Evolutionary conservation across 2,888 invertebrate species (phyloP).

Genomic region (Aphodius granarius): DNA sequence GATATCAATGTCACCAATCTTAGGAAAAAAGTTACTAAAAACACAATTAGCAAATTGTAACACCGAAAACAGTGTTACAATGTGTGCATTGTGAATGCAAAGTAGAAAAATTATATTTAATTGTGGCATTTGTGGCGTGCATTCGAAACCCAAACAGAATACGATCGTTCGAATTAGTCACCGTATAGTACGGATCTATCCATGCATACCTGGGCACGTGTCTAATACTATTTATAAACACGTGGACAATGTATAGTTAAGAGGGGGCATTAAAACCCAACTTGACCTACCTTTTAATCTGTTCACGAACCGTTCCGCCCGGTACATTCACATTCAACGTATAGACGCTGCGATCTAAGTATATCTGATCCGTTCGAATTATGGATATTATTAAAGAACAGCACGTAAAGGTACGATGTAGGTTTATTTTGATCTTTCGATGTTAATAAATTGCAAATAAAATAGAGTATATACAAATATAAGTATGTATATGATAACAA

Average conservation of each 20-base stretch:
- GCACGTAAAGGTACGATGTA: background rate
- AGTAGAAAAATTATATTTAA: too few species aligned
- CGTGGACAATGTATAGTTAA: background rate
- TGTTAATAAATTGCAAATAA: too few species aligned
- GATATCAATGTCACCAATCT: too few species aligned
- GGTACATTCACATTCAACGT: background rate
- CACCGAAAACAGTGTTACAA: too few species aligned
- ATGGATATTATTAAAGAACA: background rate
- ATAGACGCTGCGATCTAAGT: background rate
- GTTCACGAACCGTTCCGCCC: background rate
- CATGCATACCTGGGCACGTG: background rate
- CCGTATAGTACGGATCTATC: background rate
- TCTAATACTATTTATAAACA: background rate
- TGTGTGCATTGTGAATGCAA: too few species aligned
- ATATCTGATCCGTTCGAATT: background rate
- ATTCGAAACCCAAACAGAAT: background rate
- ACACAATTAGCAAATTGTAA: too few species aligned
- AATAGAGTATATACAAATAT: too few species aligned
- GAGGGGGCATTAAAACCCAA: background rate
- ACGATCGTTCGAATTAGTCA: background rate
- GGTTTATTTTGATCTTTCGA: background rate
- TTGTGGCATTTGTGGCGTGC: too few species aligned
- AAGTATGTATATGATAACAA: too few species aligned
- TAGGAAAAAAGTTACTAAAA: too few species aligned
- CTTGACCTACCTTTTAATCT: background rate